Conservation (phyloP, 1,140 invertebrate species). For the Hycleus cichorii region DNA sequence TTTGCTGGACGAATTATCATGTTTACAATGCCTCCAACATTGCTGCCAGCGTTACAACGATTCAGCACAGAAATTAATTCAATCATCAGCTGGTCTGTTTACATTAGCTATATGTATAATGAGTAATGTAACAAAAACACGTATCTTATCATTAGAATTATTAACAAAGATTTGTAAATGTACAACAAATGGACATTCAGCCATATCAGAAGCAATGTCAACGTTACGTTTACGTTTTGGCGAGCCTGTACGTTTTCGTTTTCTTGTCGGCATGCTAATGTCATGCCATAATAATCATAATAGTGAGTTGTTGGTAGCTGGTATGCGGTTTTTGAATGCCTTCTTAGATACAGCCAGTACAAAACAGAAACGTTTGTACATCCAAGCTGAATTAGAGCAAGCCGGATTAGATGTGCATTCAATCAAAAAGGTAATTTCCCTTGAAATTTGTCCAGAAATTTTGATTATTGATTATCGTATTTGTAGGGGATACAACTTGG, state of each 20-base stretch:
- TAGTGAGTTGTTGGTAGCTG: conserved; percentile 69
- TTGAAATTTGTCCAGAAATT: conserved; percentile 1
- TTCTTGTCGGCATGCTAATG: conserved; percentile 80
- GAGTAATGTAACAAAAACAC: conserved; percentile 74
- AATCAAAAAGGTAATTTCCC: conserved; percentile 56
- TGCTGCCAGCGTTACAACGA: conserved; percentile 69
- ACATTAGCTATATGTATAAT: conserved; percentile 81
- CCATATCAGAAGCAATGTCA: conserved; percentile 83
- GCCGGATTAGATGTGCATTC: conserved; percentile 68
- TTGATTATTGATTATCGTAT: conserved; percentile 42
- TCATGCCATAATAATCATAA: conserved; percentile 52
- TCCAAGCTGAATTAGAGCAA: conserved; percentile 82
- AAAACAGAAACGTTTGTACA: conserved; percentile 71
- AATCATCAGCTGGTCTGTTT: conserved; percentile 74
- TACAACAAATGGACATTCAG: conserved; percentile 61
- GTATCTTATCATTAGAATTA: conserved; percentile 74
- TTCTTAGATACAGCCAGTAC: conserved; percentile 67
- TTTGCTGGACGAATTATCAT: conserved; percentile 80
- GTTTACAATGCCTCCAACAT: conserved; percentile 77
- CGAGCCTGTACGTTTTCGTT: conserved; percentile 84
- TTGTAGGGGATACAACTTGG: conserved; percentile 33
- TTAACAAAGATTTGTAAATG: conserved; percentile 68
- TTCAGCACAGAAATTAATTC: conserved; percentile 62
- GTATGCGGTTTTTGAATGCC: conserved; percentile 77
- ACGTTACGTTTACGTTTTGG: conserved; percentile 81